Base-by-base conservation (phyloP, 23 tunicate genomes). In the Ciona savignyi region DNA sequence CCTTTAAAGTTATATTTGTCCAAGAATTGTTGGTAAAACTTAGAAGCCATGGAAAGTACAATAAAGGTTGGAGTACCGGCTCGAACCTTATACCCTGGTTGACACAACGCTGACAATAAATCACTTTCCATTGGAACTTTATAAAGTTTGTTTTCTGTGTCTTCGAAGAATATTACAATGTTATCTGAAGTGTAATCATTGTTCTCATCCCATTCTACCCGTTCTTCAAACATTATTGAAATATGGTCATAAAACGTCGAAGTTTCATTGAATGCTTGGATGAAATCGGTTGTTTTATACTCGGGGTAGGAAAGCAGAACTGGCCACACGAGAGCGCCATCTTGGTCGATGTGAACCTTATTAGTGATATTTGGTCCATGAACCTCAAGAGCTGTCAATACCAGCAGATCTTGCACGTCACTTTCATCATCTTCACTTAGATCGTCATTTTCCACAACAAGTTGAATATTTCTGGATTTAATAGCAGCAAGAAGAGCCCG, bases 1-100 rank as follows among this genome's bases (percentile, higher is more conserved):
- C n/a, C n/a, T n/a, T n/a, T n/a, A n/a, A n/a, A n/a, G n/a, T n/a
- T 71, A 66, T 76, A 81, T 70, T 81, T 76, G 9, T 75, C 60
- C 42, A 70, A 30, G 51, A 87, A 87, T 34, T 48, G 42, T 28
- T 81, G 31, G 11, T 62, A 51, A 70, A 78, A 90, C 21, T 64
- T 27, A 0, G 97, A 90, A n/a, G 67, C 21, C 32, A 48, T 74
- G n/a, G 89, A 78, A 63, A 90, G 33, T 27, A 84, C 66, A 28
- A 90, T 61, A 65, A 90, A 90, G 63, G 62, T 87, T 48, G 97
- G 90, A 0, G 90, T 90, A 1, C 91, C 89, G 2, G 85, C 83
- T 63, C 77, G 74, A 23, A 90, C 90, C 2, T 74, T 63, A 35
- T 70, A 70, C 27, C 77, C 75, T 6, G 32, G 30, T 11, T 71